Percentiles rank a stretch among this genome's conserved stretches.
These are phyloP conservation scores for Albula goreensis DNA, from an alignment of 2,113 vertebrate genomes.

Conservation along the genomic window DNA sequence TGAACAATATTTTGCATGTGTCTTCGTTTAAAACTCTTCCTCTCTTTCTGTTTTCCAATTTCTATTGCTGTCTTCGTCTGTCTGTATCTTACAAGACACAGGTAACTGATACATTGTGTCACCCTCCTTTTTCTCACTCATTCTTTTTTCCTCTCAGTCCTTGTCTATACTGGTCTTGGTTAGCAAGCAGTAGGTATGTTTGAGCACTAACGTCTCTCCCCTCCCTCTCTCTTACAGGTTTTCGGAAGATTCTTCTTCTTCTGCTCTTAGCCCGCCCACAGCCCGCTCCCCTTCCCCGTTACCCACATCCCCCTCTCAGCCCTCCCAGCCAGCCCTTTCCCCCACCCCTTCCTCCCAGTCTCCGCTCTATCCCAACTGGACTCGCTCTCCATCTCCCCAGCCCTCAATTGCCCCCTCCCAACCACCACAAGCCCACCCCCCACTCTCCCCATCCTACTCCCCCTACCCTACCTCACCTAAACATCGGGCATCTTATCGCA, in stretches of 20 bases:
- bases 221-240: constrained; percentile 65
- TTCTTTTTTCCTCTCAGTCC: not conserved
- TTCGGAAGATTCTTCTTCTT: constrained; percentile 70
- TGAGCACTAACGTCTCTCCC: not conserved
- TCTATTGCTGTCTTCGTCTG: constrained; percentile 5
- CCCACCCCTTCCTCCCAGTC: constrained; percentile 58
- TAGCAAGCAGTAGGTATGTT: not conserved
- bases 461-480: constrained; percentile 78
- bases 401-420: constrained; percentile 78
- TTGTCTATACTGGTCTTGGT: not conserved
- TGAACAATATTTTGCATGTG: not conserved
- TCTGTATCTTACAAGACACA: constrained; percentile 20
- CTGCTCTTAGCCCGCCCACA: constrained; percentile 73
- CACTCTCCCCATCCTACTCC: constrained; percentile 78
- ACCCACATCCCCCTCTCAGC: constrained; percentile 67
- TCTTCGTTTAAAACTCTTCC: constrained; percentile 1
- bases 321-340: constrained; percentile 61
- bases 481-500: constrained; percentile 68
- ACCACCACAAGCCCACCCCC: constrained; percentile 66
- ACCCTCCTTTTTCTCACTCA: not conserved
- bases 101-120: constrained; percentile 8
- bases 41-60: not conserved
- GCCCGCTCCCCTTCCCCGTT: constrained; percentile 69
- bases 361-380: constrained; percentile 65
- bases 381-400: constrained; percentile 66